Evolutionary conservation across 2,797 vertebrate genomes (phyloP).

Genomic region (Aeoliscus strigatus): DNA sequence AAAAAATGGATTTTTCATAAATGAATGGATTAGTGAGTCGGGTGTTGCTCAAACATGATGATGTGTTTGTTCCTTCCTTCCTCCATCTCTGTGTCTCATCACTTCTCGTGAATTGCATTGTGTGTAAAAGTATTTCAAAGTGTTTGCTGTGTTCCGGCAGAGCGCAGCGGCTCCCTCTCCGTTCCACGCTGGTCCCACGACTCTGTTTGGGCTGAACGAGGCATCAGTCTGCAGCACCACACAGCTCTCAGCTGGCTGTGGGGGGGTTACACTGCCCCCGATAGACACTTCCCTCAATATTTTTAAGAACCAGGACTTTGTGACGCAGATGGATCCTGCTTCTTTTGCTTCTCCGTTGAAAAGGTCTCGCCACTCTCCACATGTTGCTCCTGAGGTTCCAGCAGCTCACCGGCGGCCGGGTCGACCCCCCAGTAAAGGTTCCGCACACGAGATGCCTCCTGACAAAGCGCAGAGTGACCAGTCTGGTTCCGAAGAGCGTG

Average conservation of each 20-base stretch:
- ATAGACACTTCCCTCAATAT: slow-evolving; percentile 20
- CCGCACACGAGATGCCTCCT: slow-evolving; percentile 20
- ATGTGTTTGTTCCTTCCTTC: too few species aligned
- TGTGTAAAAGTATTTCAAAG: too few species aligned
- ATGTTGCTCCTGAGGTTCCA: slow-evolving; percentile 11
- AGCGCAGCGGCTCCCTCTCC: slow-evolving; percentile 40
- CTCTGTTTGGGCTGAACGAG: slow-evolving; percentile 55
- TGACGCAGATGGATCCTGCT: slow-evolving; percentile 37
- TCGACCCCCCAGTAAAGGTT: slow-evolving; percentile 26
- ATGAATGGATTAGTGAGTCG: too few species aligned
- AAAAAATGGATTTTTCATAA: too few species aligned
- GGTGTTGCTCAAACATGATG: too few species aligned
- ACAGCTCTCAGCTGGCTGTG: slow-evolving; percentile 40
- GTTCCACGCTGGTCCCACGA: slow-evolving; percentile 31
- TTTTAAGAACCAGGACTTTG: slow-evolving; percentile 57
- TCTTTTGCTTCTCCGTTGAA: slow-evolving; percentile 30
- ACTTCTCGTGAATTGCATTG: too few species aligned
- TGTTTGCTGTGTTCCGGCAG: slow-evolving; percentile 29
- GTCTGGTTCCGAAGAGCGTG: slow-evolving; percentile 41
- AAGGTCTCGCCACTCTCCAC: slow-evolving; percentile 38
- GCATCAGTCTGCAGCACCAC: slow-evolving; percentile 48
- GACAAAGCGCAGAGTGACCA: slow-evolving; percentile 31
- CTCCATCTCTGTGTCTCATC: too few species aligned
- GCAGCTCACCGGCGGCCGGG: slow-evolving; percentile 9
- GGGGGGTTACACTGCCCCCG: slow-evolving; percentile 24